A percentile compares a stretch with the other conserved stretches of the same genome.
Conservation (phyloP, 2,113 vertebrate species). For the Ursus arctos region DNA sequence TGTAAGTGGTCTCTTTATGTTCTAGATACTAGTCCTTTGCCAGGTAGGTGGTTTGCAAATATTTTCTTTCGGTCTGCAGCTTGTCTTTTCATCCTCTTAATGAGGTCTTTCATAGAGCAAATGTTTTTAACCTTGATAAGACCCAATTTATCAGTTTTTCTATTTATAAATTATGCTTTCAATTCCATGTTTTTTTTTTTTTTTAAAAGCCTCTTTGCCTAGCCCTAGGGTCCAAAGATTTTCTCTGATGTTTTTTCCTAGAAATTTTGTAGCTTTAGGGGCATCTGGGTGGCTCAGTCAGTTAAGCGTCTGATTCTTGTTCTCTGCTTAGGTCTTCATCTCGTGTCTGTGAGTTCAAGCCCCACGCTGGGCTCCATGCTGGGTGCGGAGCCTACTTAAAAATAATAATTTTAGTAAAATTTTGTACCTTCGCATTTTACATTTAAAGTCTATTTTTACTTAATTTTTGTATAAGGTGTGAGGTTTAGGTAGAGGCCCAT, state of each 20-base stretch:
- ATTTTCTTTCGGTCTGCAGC: neutral
- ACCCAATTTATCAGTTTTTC: neutral
- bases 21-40: slow-evolving; percentile 34
- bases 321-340: neutral
- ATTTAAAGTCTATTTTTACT: slow-evolving; percentile 12
- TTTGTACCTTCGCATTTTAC: slow-evolving; percentile 16
- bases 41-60: neutral
- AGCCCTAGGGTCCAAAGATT: neutral
- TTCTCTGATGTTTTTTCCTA: neutral
- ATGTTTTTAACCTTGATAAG: slow-evolving; percentile 18
- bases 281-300: neutral
- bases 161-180: slow-evolving; percentile 39
- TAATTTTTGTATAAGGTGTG: slow-evolving; percentile 3
- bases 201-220: neutral
- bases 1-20: slow-evolving; percentile 7
- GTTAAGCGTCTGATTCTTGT: neutral
- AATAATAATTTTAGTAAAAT: neutral
- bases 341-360: neutral
- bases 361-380: neutral
- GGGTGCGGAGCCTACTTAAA: neutral
- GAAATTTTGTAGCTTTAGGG: neutral
- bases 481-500: neutral
- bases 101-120: neutral
- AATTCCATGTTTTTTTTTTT: neutral
- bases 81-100: slow-evolving; percentile 14